Percentiles rank a stretch among this genome's conserved stretches.
Conservation (phyloP, 2,888 invertebrate species). For the Harmothoe impar region DNA sequence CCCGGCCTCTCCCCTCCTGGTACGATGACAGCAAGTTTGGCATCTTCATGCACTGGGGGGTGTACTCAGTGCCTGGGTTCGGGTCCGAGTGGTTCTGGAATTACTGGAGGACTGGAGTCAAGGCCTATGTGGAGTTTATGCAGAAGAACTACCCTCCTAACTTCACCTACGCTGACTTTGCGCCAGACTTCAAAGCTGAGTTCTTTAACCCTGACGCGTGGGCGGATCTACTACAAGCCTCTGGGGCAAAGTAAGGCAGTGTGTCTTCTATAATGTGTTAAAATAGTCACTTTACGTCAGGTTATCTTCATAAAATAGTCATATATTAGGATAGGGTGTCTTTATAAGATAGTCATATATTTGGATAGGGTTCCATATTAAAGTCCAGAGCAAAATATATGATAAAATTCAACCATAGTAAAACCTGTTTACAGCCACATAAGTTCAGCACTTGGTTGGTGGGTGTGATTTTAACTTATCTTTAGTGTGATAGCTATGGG, state of each 20-base stretch:
- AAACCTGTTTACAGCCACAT: no score
- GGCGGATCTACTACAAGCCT: constrained; percentile 91
- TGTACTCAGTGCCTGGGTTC: constrained; percentile 94
- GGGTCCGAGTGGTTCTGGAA: constrained; percentile 84
- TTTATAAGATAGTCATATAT: no score
- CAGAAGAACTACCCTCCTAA: constrained; percentile 91
- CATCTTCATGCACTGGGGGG: constrained; percentile 97
- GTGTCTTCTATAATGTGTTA: no score
- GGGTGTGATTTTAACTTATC: no score
- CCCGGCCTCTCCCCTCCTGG: constrained; percentile 92
- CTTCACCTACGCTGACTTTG: constrained; percentile 96
- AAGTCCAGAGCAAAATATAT: no score
- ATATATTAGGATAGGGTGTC: no score
- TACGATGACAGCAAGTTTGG: constrained; percentile 95
- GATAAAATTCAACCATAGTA: no score
- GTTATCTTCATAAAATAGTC: no score
- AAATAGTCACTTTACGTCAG: no score
- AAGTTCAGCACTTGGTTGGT: no score
- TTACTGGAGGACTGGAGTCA: constrained; percentile 72
- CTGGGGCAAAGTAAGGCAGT: constrained; percentile 89
- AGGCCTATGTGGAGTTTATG: constrained; percentile 87
- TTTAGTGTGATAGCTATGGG: no score
- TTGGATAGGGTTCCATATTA: no score
- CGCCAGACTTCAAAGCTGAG: constrained; percentile 91
- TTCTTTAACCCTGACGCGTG: constrained; percentile 93